These are phyloP conservation scores for Amblyopsis rosae DNA, from an alignment of 2,113 vertebrate genomes.

Conservation along the genomic window DNA sequence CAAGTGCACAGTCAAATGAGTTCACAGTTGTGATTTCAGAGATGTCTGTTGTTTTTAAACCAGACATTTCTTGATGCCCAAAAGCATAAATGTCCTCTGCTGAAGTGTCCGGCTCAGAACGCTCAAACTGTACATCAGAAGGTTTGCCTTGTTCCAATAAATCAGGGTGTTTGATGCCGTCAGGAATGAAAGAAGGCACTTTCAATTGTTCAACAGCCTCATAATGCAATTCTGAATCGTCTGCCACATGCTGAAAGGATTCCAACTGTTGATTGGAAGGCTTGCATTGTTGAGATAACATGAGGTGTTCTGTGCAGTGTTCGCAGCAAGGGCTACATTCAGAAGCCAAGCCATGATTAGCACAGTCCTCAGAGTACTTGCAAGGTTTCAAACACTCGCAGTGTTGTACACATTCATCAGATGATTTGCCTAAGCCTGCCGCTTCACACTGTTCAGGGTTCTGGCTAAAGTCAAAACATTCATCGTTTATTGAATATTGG, in stretches of 20 bases:
- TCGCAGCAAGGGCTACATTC: slow-evolving; percentile 52
- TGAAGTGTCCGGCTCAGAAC: slow-evolving; percentile 40
- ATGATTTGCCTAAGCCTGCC: slow-evolving; percentile 57
- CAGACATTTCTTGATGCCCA: slow-evolving; percentile 26
- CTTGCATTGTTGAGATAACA: slow-evolving; percentile 53
- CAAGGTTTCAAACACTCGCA: slow-evolving; percentile 66
- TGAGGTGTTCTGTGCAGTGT: slow-evolving; percentile 51
- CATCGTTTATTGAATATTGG: slow-evolving; percentile 29
- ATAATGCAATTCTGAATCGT: slow-evolving; percentile 28
- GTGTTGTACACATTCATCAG: slow-evolving; percentile 59
- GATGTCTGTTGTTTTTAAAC: neutral
- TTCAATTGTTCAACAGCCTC: slow-evolving; percentile 33
- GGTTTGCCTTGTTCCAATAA: slow-evolving; percentile 35
- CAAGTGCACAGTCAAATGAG: slow-evolving; percentile 20
- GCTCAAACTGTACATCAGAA: slow-evolving; percentile 34
- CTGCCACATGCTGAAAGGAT: slow-evolving; percentile 39
- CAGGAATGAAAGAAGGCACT: slow-evolving; percentile 40
- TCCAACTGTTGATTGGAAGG: slow-evolving; percentile 45
- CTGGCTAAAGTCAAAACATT: slow-evolving; percentile 35
- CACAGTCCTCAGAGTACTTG: slow-evolving; percentile 48
- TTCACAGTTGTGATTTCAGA: slow-evolving; percentile 27
- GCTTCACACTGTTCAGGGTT: slow-evolving; percentile 43
- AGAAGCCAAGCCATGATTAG: slow-evolving; percentile 59
- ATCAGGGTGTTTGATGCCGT: slow-evolving; percentile 11
- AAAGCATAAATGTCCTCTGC: slow-evolving; percentile 36